Evolutionary conservation across 2,888 invertebrate genomes (phyloP).

Genomic region (Chironomus tentans): DNA sequence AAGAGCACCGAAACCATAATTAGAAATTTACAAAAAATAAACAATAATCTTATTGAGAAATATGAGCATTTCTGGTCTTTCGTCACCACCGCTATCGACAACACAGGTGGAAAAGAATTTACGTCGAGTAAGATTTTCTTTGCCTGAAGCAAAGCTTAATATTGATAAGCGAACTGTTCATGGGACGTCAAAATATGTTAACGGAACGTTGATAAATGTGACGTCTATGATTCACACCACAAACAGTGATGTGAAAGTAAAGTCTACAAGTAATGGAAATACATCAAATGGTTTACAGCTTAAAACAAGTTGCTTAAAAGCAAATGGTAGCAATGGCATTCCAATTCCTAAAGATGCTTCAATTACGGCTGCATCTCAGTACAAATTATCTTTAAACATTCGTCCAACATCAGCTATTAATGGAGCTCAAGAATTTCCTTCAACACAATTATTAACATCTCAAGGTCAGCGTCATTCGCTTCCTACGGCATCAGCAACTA

Average conservation of each 20-base stretch:
- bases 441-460: background rate
- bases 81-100: background rate
- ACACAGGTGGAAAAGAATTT: background rate
- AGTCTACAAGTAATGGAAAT: background rate
- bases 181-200: slow-evolving; percentile 18
- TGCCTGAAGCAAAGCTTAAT: slow-evolving; percentile 14
- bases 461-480: background rate
- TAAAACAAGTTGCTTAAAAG: slow-evolving; percentile 1
- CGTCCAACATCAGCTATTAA: slow-evolving; percentile 2
- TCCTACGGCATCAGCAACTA: background rate
- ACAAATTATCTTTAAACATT: slow-evolving; percentile 14
- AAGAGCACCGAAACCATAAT: background rate
- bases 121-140: slow-evolving; percentile 18
- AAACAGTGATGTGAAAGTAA: background rate
- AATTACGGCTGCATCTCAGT: background rate
- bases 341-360: background rate
- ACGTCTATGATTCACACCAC: slow-evolving; percentile 5
- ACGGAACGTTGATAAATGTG: slow-evolving; percentile 23
- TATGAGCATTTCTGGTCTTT: slow-evolving; percentile 7
- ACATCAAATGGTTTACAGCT: background rate
- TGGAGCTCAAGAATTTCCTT: background rate
- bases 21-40: background rate
- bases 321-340: background rate
- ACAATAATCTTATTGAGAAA: background rate
- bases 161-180: slow-evolving; percentile 8